Evolutionary conservation across 2,113 vertebrate genomes (phyloP), one percentile per base, ranked within the genome.

Genomic region (Mormoops blainvillei): DNA sequence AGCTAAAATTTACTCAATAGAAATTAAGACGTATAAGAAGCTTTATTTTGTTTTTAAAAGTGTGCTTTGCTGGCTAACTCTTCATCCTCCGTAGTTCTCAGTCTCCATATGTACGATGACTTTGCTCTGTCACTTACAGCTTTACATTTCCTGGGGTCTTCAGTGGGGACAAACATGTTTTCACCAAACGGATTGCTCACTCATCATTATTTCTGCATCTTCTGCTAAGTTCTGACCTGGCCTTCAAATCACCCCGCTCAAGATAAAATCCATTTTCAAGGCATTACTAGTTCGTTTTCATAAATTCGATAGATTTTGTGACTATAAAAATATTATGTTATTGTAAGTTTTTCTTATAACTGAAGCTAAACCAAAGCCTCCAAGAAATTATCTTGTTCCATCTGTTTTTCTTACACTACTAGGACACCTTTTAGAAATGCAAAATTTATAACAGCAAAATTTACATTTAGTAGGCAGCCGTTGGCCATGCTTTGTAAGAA

Each of bases 401-500:
- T 56, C 70, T 87, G 15, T 92, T n/a, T 89, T 95, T 88, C 50
- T 89, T 86, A 38, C n/a, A 9, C 31, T 67, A 26, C 74, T 77
- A 90, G 58, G 28, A 61, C 4, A 38, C 6, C 33, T 94, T 92
- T 91, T 45, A 80, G 71, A 92, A 91, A 93, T 70, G 48, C 97
- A 94, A 94, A 94, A 68, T 95, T 89, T 33, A 36, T 83, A 83
- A 78, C 20, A 87, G n/a, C 3, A 68, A 91, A 67, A 89, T 81
- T 96, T 91, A 56, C 38, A 89, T 86, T 89, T 90, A 48, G 65
- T 38, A 50, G 31, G 18, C 41, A 87, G 56, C 65, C 92, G 48
- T 94, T 94, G 70, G 33, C 54, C 5, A 41, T 87, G 48, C 89
- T 91, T 95, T 86, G 38, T 38, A 88, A 70, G 71, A 81, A 91